These are phyloP conservation scores for Notechis scutatus DNA, from an alignment of 2,113 vertebrate genomes.

Conservation along the genomic window DNA sequence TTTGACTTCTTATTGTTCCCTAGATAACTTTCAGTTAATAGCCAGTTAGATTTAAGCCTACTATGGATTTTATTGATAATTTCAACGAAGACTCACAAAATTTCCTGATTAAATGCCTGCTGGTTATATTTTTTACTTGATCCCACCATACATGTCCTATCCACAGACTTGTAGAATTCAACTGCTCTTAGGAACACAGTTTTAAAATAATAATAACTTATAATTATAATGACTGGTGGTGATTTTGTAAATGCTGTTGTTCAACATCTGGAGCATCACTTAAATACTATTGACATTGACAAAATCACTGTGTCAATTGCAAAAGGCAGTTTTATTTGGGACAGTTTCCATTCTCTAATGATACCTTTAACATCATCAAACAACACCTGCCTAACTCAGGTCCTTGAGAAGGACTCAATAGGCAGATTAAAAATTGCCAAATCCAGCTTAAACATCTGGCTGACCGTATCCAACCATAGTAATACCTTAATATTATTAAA, in stretches of 20 bases:
- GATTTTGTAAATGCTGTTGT: not conserved
- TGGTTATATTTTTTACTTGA: not conserved
- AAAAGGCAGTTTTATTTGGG: not conserved
- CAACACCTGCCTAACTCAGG: not conserved
- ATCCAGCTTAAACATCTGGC: not conserved
- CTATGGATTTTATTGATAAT: not conserved
- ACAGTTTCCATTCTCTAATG: not conserved
- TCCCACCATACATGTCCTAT: not conserved
- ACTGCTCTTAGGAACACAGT: not conserved
- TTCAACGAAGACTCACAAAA: not conserved
- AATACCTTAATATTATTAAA: not conserved
- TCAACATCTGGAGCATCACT: not conserved
- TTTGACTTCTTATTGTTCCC: not conserved
- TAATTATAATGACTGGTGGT: not conserved
- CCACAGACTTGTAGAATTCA: not conserved
- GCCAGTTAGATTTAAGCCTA: not conserved
- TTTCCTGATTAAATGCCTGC: not conserved
- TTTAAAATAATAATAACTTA: not conserved
- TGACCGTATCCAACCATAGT: not conserved
- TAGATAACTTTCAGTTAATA: not conserved
- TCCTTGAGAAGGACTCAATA: not conserved
- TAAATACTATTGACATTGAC: not conserved
- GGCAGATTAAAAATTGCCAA: not conserved
- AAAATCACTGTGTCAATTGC: not conserved
- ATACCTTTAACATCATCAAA: not conserved